These are phyloP conservation scores for Hyposoter didymator DNA, from an alignment of 2,888 invertebrate species.

Conservation along the genomic window DNA sequence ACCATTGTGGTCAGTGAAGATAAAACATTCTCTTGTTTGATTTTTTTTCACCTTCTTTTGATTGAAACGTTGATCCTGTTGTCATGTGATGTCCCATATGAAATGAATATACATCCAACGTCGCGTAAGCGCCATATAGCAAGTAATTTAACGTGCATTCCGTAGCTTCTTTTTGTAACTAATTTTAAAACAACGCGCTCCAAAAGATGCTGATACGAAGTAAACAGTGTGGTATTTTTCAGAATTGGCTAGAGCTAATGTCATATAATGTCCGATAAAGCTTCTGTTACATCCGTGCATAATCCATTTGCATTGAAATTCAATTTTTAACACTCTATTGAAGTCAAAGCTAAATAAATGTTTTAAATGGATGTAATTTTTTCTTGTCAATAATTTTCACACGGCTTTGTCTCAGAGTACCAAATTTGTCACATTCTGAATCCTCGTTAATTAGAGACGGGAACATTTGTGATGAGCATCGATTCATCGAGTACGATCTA, in stretches of 20 bases:
- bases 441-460: slow-evolving; percentile 9
- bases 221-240: slow-evolving; percentile 58
- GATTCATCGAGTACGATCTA: slow-evolving; percentile 72
- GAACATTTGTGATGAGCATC: slow-evolving; percentile 65
- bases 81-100: neutral
- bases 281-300: slow-evolving; percentile 34
- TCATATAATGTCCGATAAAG: neutral
- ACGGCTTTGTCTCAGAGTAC: slow-evolving; percentile 18
- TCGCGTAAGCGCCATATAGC: neutral
- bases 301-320: slow-evolving; percentile 4
- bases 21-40: too few relatives aligned
- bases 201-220: slow-evolving; percentile 25
- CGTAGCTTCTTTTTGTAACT: slow-evolving; percentile 43
- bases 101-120: slow-evolving; percentile 15
- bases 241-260: slow-evolving; percentile 19
- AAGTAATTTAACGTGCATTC: slow-evolving; percentile 32
- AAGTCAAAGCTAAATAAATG: neutral
- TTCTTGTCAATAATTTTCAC: slow-evolving; percentile 1
- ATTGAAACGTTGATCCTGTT: neutral
- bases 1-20: neutral
- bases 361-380: slow-evolving; percentile 9
- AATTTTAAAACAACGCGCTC: neutral
- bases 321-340: neutral
- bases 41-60: neutral
- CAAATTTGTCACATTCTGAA: slow-evolving; percentile 29